Conservation (phyloP, 1,140 invertebrate species). For the Vanessa tameamea region DNA sequence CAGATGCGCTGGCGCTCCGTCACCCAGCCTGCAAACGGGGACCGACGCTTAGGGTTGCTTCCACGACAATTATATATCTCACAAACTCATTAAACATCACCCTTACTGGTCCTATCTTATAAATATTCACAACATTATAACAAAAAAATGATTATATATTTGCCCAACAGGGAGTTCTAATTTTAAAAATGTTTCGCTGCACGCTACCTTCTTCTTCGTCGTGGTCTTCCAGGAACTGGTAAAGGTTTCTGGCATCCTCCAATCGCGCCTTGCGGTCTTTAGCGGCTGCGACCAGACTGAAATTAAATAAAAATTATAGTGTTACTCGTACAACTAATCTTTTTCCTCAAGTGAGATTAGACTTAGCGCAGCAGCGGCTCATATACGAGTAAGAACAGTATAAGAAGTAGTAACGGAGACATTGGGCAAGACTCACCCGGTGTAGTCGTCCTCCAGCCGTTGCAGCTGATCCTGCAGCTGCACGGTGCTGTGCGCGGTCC, state of each 20-base stretch:
- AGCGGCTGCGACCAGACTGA: conserved; percentile 85
- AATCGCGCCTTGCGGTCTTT: conserved; percentile 90
- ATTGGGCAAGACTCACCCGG: background rate
- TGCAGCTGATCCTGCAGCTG: conserved; percentile 85
- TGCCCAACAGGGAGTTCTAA: too few relatives aligned
- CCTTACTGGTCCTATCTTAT: too few relatives aligned
- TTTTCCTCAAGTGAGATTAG: too few relatives aligned
- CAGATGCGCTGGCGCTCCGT: conserved; percentile 96
- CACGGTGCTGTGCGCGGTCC: conserved; percentile 82
- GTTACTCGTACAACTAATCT: too few relatives aligned
- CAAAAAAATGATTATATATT: too few relatives aligned
- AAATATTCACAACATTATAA: too few relatives aligned
- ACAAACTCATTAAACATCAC: too few relatives aligned
- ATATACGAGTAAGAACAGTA: background rate
- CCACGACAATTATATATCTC: too few relatives aligned
- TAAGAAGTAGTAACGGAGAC: too few relatives aligned
- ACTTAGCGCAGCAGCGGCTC: too few relatives aligned
- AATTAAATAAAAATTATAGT: background rate
- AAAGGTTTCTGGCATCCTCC: conserved; percentile 95
- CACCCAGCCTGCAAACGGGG: conserved; percentile 85
- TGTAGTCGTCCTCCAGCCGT: conserved; percentile 84
- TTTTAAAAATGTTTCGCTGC: conserved; percentile 5
- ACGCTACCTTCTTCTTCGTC: conserved; percentile 91
- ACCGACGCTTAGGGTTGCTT: background rate
- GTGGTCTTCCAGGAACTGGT: conserved; percentile 96